Evolutionary conservation across 2,888 invertebrate species (phyloP).

Genomic region (Matsumyia berberina): DNA sequence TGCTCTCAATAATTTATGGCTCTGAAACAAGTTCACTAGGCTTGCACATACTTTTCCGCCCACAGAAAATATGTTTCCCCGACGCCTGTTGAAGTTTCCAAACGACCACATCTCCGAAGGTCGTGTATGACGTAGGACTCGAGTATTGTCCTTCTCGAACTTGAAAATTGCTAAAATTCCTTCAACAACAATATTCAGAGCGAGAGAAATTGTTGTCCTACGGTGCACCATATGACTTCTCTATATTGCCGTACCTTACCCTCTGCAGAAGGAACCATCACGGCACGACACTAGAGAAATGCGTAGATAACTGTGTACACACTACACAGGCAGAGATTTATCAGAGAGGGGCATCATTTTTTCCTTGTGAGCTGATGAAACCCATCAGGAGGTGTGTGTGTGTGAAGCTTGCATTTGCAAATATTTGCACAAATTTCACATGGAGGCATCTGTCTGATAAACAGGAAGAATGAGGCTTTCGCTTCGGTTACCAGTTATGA

Average conservation of each 20-base stretch:
- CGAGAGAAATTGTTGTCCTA: too few species aligned
- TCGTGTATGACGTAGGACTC: neutral
- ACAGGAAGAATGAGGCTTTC: constrained; percentile 5
- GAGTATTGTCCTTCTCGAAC: neutral
- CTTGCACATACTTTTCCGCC: too few species aligned
- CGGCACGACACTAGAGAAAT: neutral
- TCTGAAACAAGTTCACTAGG: neutral
- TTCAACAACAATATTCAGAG: neutral
- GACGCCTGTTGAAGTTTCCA: neutral
- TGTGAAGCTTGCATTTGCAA: constrained; percentile 18
- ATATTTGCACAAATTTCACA: constrained; percentile 30
- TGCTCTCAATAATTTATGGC: neutral
- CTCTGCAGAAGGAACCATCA: neutral
- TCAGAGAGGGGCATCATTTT: neutral
- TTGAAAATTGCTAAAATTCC: constrained; percentile 23
- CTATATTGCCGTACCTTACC: neutral
- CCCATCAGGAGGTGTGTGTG: neutral
- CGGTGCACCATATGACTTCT: neutral
- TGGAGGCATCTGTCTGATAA: constrained; percentile 1
- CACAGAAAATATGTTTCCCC: neutral
- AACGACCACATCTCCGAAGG: neutral
- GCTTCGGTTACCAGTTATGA: constrained; percentile 17
- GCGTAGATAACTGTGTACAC: constrained; percentile 9
- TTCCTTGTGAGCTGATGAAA: neutral
- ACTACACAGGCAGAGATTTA: constrained; percentile 20